Evolutionary conservation across 2,888 invertebrate species (phyloP).

Genomic region (Pseudococcus longispinus): DNA sequence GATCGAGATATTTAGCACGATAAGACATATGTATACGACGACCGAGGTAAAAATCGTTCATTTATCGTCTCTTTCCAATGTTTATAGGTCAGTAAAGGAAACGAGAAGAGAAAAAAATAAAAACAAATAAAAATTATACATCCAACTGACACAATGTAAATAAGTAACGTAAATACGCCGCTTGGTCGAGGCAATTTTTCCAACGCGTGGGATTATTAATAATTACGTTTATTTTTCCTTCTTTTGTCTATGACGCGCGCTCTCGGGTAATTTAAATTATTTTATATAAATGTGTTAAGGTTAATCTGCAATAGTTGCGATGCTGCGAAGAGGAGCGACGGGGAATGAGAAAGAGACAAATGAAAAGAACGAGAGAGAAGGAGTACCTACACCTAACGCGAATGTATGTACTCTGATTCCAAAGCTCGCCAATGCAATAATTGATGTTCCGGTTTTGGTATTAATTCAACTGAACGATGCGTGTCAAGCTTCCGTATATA

Average conservation of each 20-base stretch:
- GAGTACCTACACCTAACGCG: too few relatives aligned
- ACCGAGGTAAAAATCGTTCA: background rate
- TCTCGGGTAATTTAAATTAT: constrained; percentile 10
- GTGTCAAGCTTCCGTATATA: constrained; percentile 16
- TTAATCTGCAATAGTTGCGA: background rate
- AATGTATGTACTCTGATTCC: background rate
- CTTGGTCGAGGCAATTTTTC: background rate
- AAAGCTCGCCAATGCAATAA: constrained; percentile 4
- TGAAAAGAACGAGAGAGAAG: background rate
- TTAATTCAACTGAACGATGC: constrained; percentile 9
- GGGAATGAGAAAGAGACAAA: background rate
- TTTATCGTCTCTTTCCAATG: background rate
- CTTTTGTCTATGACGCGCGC: constrained; percentile 10
- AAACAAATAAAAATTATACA: background rate
- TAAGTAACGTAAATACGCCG: background rate
- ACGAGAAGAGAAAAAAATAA: background rate
- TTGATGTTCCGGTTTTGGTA: constrained; percentile 11
- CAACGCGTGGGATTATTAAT: constrained; percentile 11
- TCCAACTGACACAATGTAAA: background rate
- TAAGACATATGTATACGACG: background rate
- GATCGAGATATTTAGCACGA: background rate
- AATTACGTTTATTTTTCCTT: constrained; percentile 5
- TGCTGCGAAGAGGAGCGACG: background rate
- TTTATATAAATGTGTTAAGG: constrained; percentile 11
- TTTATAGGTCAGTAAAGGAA: background rate